These are phyloP conservation scores for Drosophila quadrilineata DNA, from an alignment of 1,140 invertebrate species.

Conservation along the genomic window DNA sequence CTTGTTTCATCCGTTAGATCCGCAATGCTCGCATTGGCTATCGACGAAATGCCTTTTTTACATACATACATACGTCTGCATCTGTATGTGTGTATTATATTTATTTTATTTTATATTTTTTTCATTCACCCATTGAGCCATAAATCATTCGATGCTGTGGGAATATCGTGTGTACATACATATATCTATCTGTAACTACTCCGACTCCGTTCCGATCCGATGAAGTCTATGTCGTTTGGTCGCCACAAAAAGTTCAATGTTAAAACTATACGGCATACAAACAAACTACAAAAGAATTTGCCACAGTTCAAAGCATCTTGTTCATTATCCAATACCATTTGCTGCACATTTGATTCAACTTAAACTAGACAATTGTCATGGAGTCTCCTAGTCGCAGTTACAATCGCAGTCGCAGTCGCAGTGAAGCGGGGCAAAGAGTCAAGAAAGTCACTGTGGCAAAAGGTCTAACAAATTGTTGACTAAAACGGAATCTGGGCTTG, in stretches of 20 bases:
- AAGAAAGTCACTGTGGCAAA: constrained; percentile 66
- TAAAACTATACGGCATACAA: constrained; percentile 42
- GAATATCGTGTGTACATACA: constrained; percentile 62
- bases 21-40: constrained; percentile 58
- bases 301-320: constrained; percentile 76
- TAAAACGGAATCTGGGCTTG: constrained; percentile 47
- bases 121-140: constrained; percentile 49
- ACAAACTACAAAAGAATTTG: constrained; percentile 66
- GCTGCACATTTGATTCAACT: constrained; percentile 10
- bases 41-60: constrained; percentile 54
- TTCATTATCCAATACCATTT: constrained; percentile 69
- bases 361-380: constrained; percentile 29
- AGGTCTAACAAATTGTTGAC: constrained; percentile 65
- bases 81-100: background rate
- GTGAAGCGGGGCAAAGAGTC: constrained; percentile 46
- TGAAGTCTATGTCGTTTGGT: constrained; percentile 29
- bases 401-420: constrained; percentile 24
- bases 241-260: constrained; percentile 72
- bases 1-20: constrained; percentile 79
- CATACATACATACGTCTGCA: constrained; percentile 50
- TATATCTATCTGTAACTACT: constrained; percentile 49
- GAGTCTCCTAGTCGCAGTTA: background rate
- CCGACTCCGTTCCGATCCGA: too few species aligned
- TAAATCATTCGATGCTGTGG: constrained; percentile 77
- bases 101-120: constrained; percentile 7